Evolutionary conservation across 2,113 vertebrate species (phyloP).

Genomic region (Apistogramma diplotaenia): DNA sequence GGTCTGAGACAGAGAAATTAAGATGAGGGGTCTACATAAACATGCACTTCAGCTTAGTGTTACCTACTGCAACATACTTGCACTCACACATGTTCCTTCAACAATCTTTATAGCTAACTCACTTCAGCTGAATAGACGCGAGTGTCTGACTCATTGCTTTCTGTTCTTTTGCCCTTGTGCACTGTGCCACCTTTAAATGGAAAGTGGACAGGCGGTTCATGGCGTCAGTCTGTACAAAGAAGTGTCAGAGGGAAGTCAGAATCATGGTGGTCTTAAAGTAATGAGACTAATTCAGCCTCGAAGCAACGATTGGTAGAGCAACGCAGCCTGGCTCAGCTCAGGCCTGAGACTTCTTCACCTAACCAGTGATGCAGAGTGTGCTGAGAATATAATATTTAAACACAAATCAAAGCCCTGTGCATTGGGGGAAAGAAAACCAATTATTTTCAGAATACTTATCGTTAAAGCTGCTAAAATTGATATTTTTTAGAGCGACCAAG

Average conservation of each 20-base stretch:
- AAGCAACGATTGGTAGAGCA: background rate
- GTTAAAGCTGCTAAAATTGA: background rate
- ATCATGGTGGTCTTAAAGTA: background rate
- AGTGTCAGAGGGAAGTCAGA: constrained; percentile 5
- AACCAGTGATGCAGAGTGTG: background rate
- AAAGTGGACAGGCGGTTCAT: constrained; percentile 8
- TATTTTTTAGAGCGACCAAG: background rate
- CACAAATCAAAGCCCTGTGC: background rate
- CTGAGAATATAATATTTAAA: background rate
- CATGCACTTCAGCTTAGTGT: background rate
- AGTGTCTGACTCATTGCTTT: constrained; percentile 25
- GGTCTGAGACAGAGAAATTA: background rate
- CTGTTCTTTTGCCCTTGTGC: constrained; percentile 10
- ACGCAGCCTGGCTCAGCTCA: background rate
- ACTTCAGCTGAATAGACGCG: background rate
- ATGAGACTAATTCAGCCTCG: constrained; percentile 11
- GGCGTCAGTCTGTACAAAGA: background rate
- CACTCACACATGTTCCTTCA: background rate
- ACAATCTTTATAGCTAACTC: background rate
- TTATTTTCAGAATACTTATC: background rate
- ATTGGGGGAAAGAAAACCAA: background rate
- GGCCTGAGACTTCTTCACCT: background rate
- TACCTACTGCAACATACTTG: background rate
- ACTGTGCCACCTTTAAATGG: constrained; percentile 11
- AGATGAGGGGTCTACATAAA: background rate